Evolutionary conservation across 1,140 invertebrate genomes (phyloP), one percentile per base, ranked within the genome.

Genomic region (Tetramorium parvispinum): DNA sequence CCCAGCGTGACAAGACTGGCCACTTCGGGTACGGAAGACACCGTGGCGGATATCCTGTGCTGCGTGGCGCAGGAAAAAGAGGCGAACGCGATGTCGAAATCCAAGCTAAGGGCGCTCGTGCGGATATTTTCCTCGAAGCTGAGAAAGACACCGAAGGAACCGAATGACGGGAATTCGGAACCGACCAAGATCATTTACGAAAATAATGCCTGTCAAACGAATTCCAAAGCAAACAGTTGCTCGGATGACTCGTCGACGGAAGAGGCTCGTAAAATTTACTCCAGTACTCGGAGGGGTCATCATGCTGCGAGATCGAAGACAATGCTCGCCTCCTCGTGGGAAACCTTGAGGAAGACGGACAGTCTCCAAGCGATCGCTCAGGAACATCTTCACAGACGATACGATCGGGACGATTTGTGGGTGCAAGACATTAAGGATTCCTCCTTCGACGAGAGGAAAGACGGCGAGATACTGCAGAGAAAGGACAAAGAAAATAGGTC

Each of bases 1-100:
- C 92, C 92, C 0, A 93, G 90, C 66, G 55, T 93, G 49, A 79
- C 86, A 1, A 85, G 93, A 79, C 46, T 93, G 24, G 90, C 92
- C 0, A 76, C 40, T 2, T n/a, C 68, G 0, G 90, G 85, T 10
- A 46, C 81, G 18, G 87, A 92, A 24, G 83, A 87, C 2, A 87
- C 90, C 16, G 46, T 88, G 0, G 61, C 59, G 18, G 89, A 92
- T 40, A 87, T 92, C 1, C 87, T 91, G 6, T 87, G 86, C 43
- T 87, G 63, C 53, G 65, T 90, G 0, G 82, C 83, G 0, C 70
- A 75, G 43, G 61, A 86, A 40, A 81, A 88, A 18, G 40, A 46
- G 1, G 24, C 57, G 18, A 21, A 37, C n/a, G 70, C 46, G 6
- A 13, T 6, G 18, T 68, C 70, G 70, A 32, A 37, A 0, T 85